Base-by-base conservation (phyloP, 2,113 vertebrate genomes). In the Sapayoa aenigma region DNA sequence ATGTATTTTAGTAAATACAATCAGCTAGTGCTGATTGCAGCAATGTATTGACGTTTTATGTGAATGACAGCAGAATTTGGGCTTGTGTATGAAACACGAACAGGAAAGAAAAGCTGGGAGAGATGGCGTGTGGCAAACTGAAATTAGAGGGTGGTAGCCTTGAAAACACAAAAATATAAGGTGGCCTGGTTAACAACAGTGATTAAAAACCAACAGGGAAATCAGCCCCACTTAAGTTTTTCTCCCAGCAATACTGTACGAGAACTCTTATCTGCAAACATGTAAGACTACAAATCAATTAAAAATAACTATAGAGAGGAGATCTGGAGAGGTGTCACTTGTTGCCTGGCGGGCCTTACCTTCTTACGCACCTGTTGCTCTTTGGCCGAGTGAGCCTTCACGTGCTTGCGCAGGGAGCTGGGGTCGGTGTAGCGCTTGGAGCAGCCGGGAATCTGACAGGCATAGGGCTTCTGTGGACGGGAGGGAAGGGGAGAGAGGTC, bases 351-450 rank as follows among this genome's bases (percentile, higher is more conserved):
- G 39, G 52, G 39, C 50, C 98, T 98, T 98, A 99, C 99, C 99
- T 99, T 99, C 97, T 99, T 98, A 97, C 97, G 98, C 98, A 99
- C 98, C 98, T 99, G 99, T 94, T 99, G 99, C 95, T 99, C 99
- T 98, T 99, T 99, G 96, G 99, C 99, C 0, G 99, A 99, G 96
- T 99, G 99, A 86, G 99, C 99, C 97, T 99, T 99, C 95, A 99
- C 99, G 6, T 99, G 99, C 93, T 99, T 99, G 97, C 99, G 99
- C 56, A 99, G 98, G 37, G 99, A 99, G 98, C 99, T 99, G 95
- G 99, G 99, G 95, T 99, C 99, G 1, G 99, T 99, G 98, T 99
- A 99, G 96, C 99, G 99, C 89, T 99, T 99, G 97, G 99, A 99
- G 94, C 99, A 99, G 95, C 99, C 99, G 1, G 99, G 99, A 50